Evolutionary conservation across 92 coral and sea anemone species (phyloP), one percentile per base, ranked within the genome.

Genomic region (Parazoanthus swiftii): DNA sequence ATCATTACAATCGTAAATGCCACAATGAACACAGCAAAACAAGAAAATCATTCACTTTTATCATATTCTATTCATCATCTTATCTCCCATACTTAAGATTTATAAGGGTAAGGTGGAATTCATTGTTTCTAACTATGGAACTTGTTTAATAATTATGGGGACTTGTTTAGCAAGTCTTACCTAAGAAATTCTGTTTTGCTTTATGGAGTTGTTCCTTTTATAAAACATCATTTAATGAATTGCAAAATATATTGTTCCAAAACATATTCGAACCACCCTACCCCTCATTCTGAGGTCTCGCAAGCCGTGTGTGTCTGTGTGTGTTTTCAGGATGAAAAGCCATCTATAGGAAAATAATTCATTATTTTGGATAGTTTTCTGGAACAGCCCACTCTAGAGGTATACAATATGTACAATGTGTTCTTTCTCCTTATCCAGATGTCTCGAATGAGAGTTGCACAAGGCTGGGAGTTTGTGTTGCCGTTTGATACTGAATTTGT

Each of bases 391-490:
- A 21, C 20, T 63, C 25, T 63, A 6, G 5, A 63, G 25, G 6
- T 73, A 18, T 10, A 15, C 16, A 13, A 29, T 36, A 23, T 56
- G 10, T 5, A 25, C 11, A 74, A 8, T 81, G 71, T 11, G n/a
- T 48, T 50, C 65, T 66, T 51, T 89, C 80, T 6, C 20, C 25
- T 23, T 74, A 48, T 4, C 82, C 4, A 96, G 99, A 94, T 96
- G 94, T 94, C 98, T 21, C 91, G 93, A 58, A 95, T 93, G 95
- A 95, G 90, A 86, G 95, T 96, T 21, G 91, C 95, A 29, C 93
- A 93, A 88, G 99, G 99, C 38, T 96, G 99, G 99, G 99, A 96
- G 92, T 96, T 96, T 86, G 75, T 90, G 66, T 89, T 96, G 50
- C 99, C 99, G 21, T 90, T 88, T 81, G 99, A 95, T 59, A 68